Conservation (phyloP, 2,797 vertebrate genomes). For the Hydrocynus forskahlii region DNA sequence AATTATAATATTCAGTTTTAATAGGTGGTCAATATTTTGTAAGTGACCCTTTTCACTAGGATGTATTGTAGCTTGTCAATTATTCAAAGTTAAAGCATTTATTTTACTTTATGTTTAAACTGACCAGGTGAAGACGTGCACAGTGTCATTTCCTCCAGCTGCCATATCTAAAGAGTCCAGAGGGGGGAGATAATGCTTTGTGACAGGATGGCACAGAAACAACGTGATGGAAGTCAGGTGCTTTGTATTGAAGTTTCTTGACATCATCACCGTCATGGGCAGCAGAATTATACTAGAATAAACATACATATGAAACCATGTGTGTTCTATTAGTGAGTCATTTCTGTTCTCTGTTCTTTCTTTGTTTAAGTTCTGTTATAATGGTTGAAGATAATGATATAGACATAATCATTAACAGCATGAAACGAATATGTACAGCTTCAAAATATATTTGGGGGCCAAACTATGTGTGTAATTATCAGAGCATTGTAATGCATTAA, state of each 20-base stretch:
- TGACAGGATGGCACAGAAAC: not conserved
- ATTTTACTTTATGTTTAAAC: not conserved
- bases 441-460: no score
- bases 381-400: not conserved
- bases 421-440: not conserved
- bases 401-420: not conserved
- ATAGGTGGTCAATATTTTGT: not conserved
- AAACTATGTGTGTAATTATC: not conserved
- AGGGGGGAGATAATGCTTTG: constrained; percentile 26
- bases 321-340: not conserved
- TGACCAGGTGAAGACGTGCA: not conserved
- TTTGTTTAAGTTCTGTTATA: not conserved
- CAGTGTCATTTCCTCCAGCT: not conserved
- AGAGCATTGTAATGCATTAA: not conserved
- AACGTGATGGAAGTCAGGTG: not conserved
- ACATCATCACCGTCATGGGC: not conserved
- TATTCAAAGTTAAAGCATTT: not conserved
- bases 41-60: not conserved
- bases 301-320: not conserved
- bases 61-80: no score
- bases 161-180: constrained; percentile 8
- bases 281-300: not conserved
- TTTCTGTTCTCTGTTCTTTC: not conserved
- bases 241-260: not conserved
- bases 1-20: not conserved